A percentile compares a stretch with the other conserved stretches of the same genome.
Conservation (phyloP, 2,113 vertebrate species). For the Silurus glanis region DNA sequence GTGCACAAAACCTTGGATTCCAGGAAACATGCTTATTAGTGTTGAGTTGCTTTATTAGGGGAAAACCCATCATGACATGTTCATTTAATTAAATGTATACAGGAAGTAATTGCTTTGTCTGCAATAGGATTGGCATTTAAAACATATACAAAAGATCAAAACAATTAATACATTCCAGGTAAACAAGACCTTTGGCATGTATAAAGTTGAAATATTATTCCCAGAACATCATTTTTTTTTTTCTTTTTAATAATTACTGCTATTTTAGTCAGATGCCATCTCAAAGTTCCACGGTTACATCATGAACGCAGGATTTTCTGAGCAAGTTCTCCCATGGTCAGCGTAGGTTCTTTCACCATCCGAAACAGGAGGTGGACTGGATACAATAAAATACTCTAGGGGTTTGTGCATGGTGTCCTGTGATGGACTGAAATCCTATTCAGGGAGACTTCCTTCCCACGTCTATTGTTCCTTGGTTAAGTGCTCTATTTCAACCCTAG, state of each 20-base stretch:
- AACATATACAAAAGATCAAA: conserved; percentile 4
- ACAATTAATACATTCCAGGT: neutral
- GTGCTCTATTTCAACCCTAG: neutral
- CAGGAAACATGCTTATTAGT: neutral
- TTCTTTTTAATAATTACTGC: neutral
- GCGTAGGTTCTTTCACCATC: neutral
- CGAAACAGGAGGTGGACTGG: neutral
- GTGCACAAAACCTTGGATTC: neutral
- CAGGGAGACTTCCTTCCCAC: neutral
- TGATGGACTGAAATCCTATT: neutral
- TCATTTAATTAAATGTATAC: neutral
- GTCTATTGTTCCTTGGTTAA: neutral
- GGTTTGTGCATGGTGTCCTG: neutral
- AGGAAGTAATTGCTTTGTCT: neutral
- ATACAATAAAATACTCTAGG: neutral
- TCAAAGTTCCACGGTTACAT: neutral
- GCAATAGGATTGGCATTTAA: neutral
- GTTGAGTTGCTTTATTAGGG: neutral
- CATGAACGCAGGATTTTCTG: neutral
- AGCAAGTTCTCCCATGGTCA: neutral
- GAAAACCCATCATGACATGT: neutral
- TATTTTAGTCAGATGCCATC: neutral
- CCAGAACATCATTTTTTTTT: neutral
- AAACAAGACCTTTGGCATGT: neutral
- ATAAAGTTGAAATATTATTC: neutral